Evolutionary conservation across 2,888 invertebrate genomes (phyloP).

Genomic region (Leucophenga montana): DNA sequence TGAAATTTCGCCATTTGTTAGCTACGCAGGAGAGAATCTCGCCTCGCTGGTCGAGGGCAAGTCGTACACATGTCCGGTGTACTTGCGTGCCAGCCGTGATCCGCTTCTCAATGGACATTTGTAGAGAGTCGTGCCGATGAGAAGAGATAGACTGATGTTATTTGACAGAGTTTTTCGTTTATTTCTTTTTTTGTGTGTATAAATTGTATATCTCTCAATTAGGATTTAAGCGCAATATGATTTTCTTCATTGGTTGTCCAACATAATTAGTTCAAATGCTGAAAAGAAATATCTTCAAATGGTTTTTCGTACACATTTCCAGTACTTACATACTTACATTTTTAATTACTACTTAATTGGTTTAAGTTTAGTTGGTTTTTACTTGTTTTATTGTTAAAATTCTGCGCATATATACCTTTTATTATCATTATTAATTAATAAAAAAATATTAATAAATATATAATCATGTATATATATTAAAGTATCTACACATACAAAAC

Average conservation of each 20-base stretch:
- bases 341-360: conserved; percentile 7
- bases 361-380: background rate
- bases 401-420: background rate
- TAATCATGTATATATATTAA: background rate
- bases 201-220: conserved; percentile 5
- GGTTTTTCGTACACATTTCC: conserved; percentile 15
- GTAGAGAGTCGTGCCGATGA: conserved; percentile 38
- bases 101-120: conserved; percentile 66
- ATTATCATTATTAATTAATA: conserved; percentile 8
- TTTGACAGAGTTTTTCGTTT: background rate
- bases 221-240: conserved; percentile 6
- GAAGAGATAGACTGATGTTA: conserved; percentile 30
- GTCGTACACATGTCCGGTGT: conserved; percentile 80
- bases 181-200: background rate
- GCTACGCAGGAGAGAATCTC: conserved; percentile 92
- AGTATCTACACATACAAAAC: no score
- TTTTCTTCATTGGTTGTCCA: no score
- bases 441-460: background rate
- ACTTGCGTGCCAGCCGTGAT: conserved; percentile 75
- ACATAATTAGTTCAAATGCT: no score
- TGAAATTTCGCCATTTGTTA: conserved; percentile 93
- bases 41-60: conserved; percentile 79
- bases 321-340: conserved; percentile 17
- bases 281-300: no score
- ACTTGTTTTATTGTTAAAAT: background rate